Percentiles rank a stretch among this genome's conserved stretches.
These are phyloP conservation scores for Lepidochrysops patricia DNA, from an alignment of 2,888 invertebrate genomes.

Conservation along the genomic window DNA sequence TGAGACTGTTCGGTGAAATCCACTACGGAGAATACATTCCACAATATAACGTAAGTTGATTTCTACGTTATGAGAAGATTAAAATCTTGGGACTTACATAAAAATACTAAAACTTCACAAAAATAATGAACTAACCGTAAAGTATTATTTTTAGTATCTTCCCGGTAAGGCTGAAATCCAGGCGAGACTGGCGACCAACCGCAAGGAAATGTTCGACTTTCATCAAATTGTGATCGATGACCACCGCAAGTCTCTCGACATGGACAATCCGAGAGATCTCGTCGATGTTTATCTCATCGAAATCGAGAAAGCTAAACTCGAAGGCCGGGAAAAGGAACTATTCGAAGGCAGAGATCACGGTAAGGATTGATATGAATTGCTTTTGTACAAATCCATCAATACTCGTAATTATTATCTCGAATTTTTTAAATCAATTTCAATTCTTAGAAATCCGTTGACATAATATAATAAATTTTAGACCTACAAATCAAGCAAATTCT, in stretches of 20 bases:
- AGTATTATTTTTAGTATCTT: slow-evolving; percentile 56
- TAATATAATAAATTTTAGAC: slow-evolving; percentile 70
- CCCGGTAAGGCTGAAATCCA: slow-evolving; percentile 77
- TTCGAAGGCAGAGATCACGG: slow-evolving; percentile 92
- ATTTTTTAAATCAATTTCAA: no score
- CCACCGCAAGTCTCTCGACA: slow-evolving; percentile 84
- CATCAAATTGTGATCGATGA: slow-evolving; percentile 89
- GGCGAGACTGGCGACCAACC: slow-evolving; percentile 78
- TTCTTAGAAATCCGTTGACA: background rate
- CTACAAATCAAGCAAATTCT: slow-evolving; percentile 93
- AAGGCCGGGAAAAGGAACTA: slow-evolving; percentile 81
- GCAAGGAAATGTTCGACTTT: slow-evolving; percentile 88
- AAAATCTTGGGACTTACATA: no score
- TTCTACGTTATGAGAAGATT: no score
- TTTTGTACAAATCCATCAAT: no score
- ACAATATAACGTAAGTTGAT: slow-evolving; percentile 72
- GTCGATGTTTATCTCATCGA: slow-evolving; percentile 90
- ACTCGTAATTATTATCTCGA: no score
- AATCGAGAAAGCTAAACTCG: slow-evolving; percentile 86
- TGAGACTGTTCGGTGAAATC: slow-evolving; percentile 88
- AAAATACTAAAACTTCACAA: background rate
- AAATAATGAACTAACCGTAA: background rate
- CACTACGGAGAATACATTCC: slow-evolving; percentile 90
- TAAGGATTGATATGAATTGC: no score
- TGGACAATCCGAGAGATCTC: slow-evolving; percentile 84